A percentile compares a stretch with the other conserved stretches of the same genome.
phyloP scores from a whole-genome alignment of 2,797 vertebrate species.

The Thripadectes ignobilis region DNA sequence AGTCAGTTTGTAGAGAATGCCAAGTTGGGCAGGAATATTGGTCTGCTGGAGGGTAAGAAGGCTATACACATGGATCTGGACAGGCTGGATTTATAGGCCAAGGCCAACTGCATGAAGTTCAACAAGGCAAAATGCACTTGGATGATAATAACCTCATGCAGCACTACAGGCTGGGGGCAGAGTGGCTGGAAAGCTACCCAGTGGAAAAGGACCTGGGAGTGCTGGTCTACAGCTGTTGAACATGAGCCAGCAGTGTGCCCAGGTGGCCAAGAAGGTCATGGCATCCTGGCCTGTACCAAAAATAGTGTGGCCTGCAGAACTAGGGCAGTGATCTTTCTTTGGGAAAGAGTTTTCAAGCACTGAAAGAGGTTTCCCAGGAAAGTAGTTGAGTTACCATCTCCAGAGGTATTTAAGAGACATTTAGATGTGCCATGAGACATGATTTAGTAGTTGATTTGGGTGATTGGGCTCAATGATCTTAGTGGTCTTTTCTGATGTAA shows the following conservation, averaged over 20 bases:
- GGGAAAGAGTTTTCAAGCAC: not conserved
- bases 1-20: not conserved
- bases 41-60: not conserved
- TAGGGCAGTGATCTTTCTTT: no score
- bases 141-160: not conserved
- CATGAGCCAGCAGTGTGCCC: rapidly evolving
- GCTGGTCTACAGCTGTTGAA: not conserved
- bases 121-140: not conserved
- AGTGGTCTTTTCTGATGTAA: no score
- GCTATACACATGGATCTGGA: not conserved
- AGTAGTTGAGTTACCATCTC: not conserved
- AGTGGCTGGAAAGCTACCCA: not conserved
- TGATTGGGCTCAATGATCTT: rapidly evolving
- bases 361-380: not conserved
- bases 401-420: not conserved
- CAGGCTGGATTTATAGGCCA: not conserved
- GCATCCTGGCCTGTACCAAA: not conserved
- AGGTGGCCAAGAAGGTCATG: not conserved
- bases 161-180: not conserved
- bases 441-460: not conserved
- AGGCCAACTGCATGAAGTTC: not conserved
- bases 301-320: not conserved
- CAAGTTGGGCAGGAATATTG: not conserved
- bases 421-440: rapidly evolving
- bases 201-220: not conserved